A percentile compares a stretch with the other conserved stretches of the same genome.
Conservation (phyloP, 2,888 invertebrate genomes). For the Dynastes grantii region DNA sequence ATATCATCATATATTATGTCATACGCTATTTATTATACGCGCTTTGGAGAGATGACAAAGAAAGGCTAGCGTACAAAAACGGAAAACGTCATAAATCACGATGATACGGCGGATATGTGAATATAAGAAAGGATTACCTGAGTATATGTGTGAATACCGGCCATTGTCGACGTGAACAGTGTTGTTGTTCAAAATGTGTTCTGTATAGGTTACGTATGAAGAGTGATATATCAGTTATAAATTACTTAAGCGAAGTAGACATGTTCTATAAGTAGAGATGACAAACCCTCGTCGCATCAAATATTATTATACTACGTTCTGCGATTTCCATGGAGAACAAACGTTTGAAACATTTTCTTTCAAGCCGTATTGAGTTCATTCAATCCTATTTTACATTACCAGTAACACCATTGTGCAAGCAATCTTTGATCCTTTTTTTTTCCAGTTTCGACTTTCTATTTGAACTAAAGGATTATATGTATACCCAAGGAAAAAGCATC, state of each 20-base stretch:
- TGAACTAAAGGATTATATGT: too few species aligned
- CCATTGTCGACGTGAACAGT: slow-evolving; percentile 49
- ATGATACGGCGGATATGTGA: slow-evolving; percentile 53
- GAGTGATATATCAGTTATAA: slow-evolving; percentile 44
- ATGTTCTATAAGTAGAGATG: not conserved
- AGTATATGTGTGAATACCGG: slow-evolving; percentile 25
- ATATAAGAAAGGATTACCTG: slow-evolving; percentile 55
- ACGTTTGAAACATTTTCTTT: too few species aligned
- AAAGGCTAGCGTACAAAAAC: slow-evolving; percentile 47
- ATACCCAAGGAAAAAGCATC: too few species aligned
- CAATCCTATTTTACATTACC: too few species aligned
- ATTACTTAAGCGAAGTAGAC: slow-evolving; percentile 8
- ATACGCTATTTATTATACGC: slow-evolving; percentile 49
- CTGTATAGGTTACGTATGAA: not conserved
- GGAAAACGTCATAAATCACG: slow-evolving; percentile 55
- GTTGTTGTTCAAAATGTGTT: slow-evolving; percentile 45
- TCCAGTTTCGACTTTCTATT: too few species aligned
- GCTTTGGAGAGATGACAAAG: slow-evolving; percentile 47
- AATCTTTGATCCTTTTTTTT: too few species aligned
- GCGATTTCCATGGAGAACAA: too few species aligned
- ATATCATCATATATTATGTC: slow-evolving; percentile 51
- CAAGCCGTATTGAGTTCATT: too few species aligned
- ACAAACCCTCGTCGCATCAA: too few species aligned
- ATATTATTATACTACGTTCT: too few species aligned
- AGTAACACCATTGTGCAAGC: too few species aligned